Conservation (phyloP, 2,113 vertebrate species). For the Pluvianellus socialis region DNA sequence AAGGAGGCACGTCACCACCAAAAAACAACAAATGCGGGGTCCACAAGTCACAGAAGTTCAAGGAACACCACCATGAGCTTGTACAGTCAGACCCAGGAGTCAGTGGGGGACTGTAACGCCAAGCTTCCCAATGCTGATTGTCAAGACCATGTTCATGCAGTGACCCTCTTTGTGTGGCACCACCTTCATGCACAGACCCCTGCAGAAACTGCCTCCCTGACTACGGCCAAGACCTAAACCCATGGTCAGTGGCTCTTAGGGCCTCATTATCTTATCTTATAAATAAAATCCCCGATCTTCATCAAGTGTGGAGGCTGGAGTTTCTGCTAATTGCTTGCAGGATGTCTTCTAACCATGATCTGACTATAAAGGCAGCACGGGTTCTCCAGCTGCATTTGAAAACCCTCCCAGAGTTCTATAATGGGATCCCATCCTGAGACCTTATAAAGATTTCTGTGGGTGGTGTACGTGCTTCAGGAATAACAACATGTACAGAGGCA, state of each 20-base stretch:
- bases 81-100: neutral
- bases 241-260: neutral
- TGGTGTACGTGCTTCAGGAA: neutral
- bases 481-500: neutral
- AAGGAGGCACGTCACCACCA: neutral
- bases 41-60: neutral
- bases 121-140: accelerated
- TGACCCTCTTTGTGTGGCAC: neutral
- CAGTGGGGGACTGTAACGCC: accelerated
- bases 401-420: neutral
- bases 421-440: neutral
- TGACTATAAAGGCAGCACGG: neutral
- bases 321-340: neutral
- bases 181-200: neutral
- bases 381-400: neutral
- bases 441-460: neutral
- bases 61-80: neutral
- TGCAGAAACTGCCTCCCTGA: neutral
- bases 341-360: accelerated
- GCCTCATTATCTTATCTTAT: neutral
- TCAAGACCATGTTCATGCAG: accelerated
- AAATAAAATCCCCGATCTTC: neutral
- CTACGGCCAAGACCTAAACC: neutral
- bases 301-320: accelerated
- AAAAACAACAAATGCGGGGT: neutral